Conservation (phyloP, 2,888 invertebrate genomes). For the Timema cristinae region DNA sequence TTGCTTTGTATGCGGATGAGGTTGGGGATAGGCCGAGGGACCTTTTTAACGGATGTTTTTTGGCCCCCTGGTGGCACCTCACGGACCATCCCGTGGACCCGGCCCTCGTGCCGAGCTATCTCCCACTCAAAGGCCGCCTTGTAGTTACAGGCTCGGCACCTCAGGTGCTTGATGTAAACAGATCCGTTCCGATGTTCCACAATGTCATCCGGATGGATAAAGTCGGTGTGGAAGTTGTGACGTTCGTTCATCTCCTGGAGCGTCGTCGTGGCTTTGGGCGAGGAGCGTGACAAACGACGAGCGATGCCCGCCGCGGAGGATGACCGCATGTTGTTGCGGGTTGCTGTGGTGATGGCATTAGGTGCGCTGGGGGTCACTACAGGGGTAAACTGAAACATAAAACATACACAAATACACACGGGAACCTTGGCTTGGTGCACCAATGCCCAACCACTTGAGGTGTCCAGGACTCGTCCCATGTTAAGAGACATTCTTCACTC, state of each 20-base stretch:
- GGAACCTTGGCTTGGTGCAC: too few relatives aligned
- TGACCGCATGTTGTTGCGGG: too few relatives aligned
- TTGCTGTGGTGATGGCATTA: too few relatives aligned
- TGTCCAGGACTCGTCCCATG: too few relatives aligned
- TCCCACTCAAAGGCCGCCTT: conserved; percentile 45
- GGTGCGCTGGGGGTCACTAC: too few relatives aligned
- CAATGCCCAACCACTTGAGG: too few relatives aligned
- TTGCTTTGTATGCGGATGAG: conserved; percentile 60
- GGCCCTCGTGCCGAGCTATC: conserved; percentile 52
- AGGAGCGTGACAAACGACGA: neutral
- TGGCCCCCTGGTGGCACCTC: neutral
- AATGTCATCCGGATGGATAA: conserved; percentile 39
- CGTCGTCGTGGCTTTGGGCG: neutral
- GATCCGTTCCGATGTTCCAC: conserved; percentile 34
- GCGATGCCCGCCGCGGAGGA: neutral
- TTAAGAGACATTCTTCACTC: too few relatives aligned
- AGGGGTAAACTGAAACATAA: too few relatives aligned
- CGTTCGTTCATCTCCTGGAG: conserved; percentile 29
- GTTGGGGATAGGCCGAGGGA: conserved; percentile 66
- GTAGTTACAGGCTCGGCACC: conserved; percentile 41
- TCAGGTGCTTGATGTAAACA: conserved; percentile 38
- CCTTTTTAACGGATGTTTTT: conserved; percentile 42
- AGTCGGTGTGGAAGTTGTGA: conserved; percentile 36
- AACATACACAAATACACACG: too few relatives aligned
- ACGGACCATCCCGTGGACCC: conserved; percentile 45